Conservation (phyloP, 2,888 invertebrate genomes). For the Diachrysia chrysitis region DNA sequence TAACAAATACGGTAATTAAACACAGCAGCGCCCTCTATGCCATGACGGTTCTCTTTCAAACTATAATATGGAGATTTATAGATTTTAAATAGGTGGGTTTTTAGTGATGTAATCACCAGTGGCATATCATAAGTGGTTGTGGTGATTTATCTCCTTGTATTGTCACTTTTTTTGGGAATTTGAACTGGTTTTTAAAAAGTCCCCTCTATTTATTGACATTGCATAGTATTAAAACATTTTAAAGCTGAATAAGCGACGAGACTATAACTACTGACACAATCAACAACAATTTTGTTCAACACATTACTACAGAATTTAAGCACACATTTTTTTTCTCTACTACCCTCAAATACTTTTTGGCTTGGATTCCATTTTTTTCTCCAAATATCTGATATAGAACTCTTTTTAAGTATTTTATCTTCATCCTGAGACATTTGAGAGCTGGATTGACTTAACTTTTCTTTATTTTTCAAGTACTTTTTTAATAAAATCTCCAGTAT, state of each 20-base stretch:
- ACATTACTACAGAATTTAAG: slow-evolving; percentile 69
- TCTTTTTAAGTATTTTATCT: slow-evolving; percentile 66
- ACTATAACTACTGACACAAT: slow-evolving; percentile 76
- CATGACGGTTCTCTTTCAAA: too few relatives aligned
- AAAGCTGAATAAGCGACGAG: slow-evolving; percentile 77
- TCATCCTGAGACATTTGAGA: slow-evolving; percentile 66
- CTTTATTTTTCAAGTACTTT: slow-evolving; percentile 61
- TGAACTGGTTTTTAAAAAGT: background rate
- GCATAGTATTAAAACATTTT: slow-evolving; percentile 81
- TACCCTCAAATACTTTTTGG: slow-evolving; percentile 60
- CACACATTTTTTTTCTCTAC: slow-evolving; percentile 65
- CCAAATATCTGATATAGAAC: slow-evolving; percentile 78
- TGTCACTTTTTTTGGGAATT: too few relatives aligned
- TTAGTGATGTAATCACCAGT: too few relatives aligned
- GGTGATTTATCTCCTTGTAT: too few relatives aligned
- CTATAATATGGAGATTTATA: too few relatives aligned
- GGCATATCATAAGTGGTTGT: too few relatives aligned
- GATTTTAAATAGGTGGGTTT: too few relatives aligned
- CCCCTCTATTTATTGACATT: slow-evolving; percentile 62
- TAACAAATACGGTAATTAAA: too few relatives aligned
- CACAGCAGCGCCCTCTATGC: too few relatives aligned
- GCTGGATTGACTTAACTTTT: slow-evolving; percentile 49
- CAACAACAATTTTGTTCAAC: slow-evolving; percentile 77
- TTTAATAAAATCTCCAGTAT: slow-evolving; percentile 73
- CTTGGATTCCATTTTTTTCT: slow-evolving; percentile 78